A percentile compares a stretch with the other conserved stretches of the same genome.
Evolutionary conservation across 30 jellyfish, hydroid and myxozoan species (phyloP).

Genomic region (Chrysaora quinquecirrha): DNA sequence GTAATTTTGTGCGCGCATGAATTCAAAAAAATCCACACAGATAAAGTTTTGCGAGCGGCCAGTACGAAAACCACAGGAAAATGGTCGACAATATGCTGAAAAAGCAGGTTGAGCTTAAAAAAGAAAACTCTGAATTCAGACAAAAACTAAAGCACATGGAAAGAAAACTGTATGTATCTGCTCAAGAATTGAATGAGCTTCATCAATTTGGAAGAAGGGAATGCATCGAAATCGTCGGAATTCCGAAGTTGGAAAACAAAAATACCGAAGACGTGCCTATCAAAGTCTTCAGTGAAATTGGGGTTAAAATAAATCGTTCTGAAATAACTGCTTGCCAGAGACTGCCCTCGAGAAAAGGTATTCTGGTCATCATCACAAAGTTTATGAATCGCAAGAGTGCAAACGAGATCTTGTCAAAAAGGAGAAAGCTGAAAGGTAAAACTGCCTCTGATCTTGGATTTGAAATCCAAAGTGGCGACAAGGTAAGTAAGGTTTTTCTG

Average conservation of each 20-base stretch:
- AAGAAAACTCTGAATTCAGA: background rate
- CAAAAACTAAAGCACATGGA: background rate
- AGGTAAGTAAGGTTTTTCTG: background rate
- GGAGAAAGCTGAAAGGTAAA: background rate
- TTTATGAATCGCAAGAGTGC: background rate
- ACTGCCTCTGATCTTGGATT: background rate
- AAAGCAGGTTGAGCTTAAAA: background rate
- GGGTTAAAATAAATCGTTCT: background rate
- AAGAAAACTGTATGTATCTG: background rate
- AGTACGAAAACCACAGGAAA: background rate
- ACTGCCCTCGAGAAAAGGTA: background rate
- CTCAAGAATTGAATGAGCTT: constrained; percentile 6
- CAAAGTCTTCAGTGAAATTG: background rate
- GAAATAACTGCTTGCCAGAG: constrained; percentile 15
- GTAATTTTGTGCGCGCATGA: too few relatives aligned
- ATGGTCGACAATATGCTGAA: background rate
- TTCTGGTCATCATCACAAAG: background rate
- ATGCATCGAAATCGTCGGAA: too few relatives aligned
- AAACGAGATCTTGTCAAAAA: background rate
- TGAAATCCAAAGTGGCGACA: background rate
- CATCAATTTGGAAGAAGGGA: constrained; percentile 29
- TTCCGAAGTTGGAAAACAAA: background rate
- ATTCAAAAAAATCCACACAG: too few relatives aligned
- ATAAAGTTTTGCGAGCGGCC: background rate
- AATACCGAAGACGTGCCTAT: background rate